phyloP scores from a whole-genome alignment of 2,113 vertebrate genomes.

The Chroicocephalus ridibundus region DNA sequence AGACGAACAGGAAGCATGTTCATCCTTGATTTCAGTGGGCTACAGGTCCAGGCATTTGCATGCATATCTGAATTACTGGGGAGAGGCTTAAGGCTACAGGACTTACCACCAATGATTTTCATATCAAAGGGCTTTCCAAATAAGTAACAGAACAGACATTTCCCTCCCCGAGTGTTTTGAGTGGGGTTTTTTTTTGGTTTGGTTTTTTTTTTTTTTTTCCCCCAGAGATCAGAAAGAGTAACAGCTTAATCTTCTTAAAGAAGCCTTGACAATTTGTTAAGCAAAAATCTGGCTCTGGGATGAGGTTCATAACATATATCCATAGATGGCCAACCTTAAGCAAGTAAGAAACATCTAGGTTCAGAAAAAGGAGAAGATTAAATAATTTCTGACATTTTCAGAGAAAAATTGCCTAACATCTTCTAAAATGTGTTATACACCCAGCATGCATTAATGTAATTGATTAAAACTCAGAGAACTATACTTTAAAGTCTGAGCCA shows the following conservation, averaged over 20 bases:
- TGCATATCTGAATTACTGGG: background rate
- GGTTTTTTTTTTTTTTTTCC: background rate
- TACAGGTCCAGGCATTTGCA: background rate
- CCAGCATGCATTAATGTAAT: background rate
- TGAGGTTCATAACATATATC: background rate
- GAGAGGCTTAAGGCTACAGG: background rate
- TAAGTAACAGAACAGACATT: background rate
- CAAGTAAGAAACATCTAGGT: background rate
- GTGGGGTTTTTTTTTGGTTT: background rate
- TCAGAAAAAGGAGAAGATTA: background rate
- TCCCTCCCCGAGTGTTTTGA: background rate
- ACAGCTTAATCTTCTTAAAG: background rate
- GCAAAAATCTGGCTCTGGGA: background rate
- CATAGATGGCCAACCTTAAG: background rate
- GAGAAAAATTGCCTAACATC: background rate
- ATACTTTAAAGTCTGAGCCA: slow-evolving; percentile 11
- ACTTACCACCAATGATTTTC: background rate
- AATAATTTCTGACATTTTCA: background rate
- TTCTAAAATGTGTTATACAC: background rate
- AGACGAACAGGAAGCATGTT: background rate
- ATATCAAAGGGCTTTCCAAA: slow-evolving; percentile 34
- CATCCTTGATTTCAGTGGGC: background rate
- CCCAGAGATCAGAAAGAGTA: background rate
- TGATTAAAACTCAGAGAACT: background rate
- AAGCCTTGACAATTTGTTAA: background rate